Evolutionary conservation across 2,888 invertebrate genomes (phyloP), one percentile per base, ranked within the genome.

Genomic region (Gastrophysa polygoni): DNA sequence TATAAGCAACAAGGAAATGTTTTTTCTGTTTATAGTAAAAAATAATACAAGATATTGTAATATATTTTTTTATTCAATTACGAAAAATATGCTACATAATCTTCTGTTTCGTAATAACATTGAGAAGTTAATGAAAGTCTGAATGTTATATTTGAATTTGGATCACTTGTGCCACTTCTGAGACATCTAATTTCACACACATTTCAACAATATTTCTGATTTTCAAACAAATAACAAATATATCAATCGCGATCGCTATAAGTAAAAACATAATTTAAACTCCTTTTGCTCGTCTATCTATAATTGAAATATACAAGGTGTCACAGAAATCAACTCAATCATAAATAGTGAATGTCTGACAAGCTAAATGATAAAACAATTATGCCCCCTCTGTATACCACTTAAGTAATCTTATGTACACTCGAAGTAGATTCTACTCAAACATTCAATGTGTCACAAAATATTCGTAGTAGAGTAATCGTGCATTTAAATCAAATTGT

Each of bases 11-110:
- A n/a, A n/a, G n/a, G n/a, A n/a, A n/a, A n/a, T n/a, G n/a, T n/a
- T n/a, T n/a, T n/a, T n/a, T n/a, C n/a, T n/a, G n/a, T n/a, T n/a
- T n/a, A n/a, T n/a, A n/a, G n/a, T n/a, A 14, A 51, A 51, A 51
- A 18, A 28, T 38, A 48, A 21, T 43, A 16, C 8, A 29, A 21
- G 6, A 51, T 51, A 50, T 67, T 66, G 63, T 62, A 61, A 69
- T 70, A 67, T 71, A 69, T 62, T 72, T 38, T n/a, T 75, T 75
- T 77, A 75, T 79, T 78, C 77, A 78, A 76, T 79, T 80, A 80
- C 78, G 78, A 80, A 80, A 80, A 80, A 80, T 80, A 80, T 77
- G 75, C 78, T 80, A 79, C 77, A 73, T 75, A 73, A 68, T 74
- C 73, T 75, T 71, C 69, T 71, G 65, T 64, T 71, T 73, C 66